These are phyloP conservation scores for Maniola hyperantus DNA, from an alignment of 2,888 invertebrate species.

Conservation along the genomic window DNA sequence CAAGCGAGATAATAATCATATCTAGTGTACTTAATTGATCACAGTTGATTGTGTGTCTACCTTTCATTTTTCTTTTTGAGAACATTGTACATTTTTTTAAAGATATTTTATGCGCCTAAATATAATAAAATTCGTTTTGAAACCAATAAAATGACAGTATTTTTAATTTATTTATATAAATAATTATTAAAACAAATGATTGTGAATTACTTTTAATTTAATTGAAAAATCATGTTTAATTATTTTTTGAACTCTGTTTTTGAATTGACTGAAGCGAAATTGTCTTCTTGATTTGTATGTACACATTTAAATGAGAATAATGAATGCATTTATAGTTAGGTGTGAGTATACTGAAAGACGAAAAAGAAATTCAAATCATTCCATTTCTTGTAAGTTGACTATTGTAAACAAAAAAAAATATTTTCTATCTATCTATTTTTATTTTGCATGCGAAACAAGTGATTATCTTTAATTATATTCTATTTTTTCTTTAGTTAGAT, in stretches of 20 bases:
- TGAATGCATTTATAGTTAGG: slow-evolving; percentile 63
- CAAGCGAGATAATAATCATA: slow-evolving; percentile 58
- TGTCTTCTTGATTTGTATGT: slow-evolving; percentile 66
- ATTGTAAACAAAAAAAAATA: slow-evolving; percentile 58
- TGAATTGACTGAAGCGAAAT: slow-evolving; percentile 76
- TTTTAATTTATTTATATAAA: slow-evolving; percentile 71
- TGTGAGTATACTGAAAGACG: slow-evolving; percentile 79
- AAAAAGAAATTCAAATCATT: slow-evolving; percentile 68
- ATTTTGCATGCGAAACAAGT: slow-evolving; percentile 70
- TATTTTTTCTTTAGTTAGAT: slow-evolving; percentile 53
- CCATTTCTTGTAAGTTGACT: slow-evolving; percentile 71
- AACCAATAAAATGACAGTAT: slow-evolving; percentile 75
- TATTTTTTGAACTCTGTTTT: slow-evolving; percentile 72
- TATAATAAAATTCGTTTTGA: slow-evolving; percentile 53
- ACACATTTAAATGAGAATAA: slow-evolving; percentile 61
- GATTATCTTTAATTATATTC: slow-evolving; percentile 55
- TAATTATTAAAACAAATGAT: slow-evolving; percentile 60
- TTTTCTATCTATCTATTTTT: slow-evolving; percentile 64
- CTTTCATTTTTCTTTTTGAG: slow-evolving; percentile 82
- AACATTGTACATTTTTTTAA: slow-evolving; percentile 51
- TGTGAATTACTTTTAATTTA: slow-evolving; percentile 67
- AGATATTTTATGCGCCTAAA: slow-evolving; percentile 40
- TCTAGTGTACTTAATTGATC: slow-evolving; percentile 78
- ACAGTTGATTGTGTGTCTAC: slow-evolving; percentile 52
- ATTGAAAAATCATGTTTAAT: slow-evolving; percentile 58